phyloP scores from a whole-genome alignment of 2,113 vertebrate genomes.

The Phalacrocorax brasilianus region DNA sequence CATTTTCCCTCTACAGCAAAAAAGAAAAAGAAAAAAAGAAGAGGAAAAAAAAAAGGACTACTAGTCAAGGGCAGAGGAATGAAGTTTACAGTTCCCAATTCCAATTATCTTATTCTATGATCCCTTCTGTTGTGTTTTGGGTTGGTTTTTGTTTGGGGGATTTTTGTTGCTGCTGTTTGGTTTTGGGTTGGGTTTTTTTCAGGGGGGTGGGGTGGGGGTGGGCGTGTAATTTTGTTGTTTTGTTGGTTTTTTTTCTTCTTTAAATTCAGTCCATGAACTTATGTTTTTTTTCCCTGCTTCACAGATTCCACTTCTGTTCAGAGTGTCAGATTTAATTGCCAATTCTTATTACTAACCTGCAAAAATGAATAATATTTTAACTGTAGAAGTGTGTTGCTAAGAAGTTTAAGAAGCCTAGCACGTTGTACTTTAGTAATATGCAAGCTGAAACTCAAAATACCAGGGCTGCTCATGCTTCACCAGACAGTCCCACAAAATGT shows the following conservation, averaged over 20 bases:
- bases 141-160: background rate
- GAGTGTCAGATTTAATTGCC: background rate
- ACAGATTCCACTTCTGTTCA: background rate
- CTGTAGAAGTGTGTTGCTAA: background rate
- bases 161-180: background rate
- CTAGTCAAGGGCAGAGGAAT: background rate
- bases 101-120: background rate
- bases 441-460: background rate
- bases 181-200: background rate
- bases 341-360: background rate
- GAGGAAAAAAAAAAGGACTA: too few species aligned
- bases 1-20: background rate
- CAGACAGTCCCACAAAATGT: background rate
- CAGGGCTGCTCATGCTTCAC: background rate
- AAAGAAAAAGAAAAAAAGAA: background rate
- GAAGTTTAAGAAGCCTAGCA: background rate
- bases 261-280: background rate
- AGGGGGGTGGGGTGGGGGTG: too few species aligned
- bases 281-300: background rate
- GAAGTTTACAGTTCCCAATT: background rate
- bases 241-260: background rate
- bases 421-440: rapidly evolving
- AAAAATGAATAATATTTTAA: background rate
- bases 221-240: background rate
- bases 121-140: background rate